Conservation (phyloP, 35 echinoderm and acorn worm genomes). For the Eucidaris tribuloides region DNA sequence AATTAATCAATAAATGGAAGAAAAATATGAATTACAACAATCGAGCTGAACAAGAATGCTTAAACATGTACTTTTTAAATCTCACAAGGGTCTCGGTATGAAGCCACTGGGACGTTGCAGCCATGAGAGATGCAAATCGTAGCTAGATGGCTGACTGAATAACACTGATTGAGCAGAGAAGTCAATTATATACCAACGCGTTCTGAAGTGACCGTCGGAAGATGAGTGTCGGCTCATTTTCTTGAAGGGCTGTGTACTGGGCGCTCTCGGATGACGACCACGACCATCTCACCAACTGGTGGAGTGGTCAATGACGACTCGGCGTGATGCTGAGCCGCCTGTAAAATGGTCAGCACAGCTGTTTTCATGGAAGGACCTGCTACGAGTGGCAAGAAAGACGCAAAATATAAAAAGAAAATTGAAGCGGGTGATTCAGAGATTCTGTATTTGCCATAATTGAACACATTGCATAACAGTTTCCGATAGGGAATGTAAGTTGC, state of each 20-base stretch:
- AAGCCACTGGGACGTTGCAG: no score
- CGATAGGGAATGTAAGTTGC: background rate
- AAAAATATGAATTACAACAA: background rate
- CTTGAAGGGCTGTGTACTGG: slow-evolving; percentile 58
- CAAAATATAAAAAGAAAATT: background rate
- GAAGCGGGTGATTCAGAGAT: background rate
- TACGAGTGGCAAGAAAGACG: background rate
- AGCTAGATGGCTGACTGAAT: background rate
- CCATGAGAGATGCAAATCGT: background rate
- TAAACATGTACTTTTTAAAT: background rate
- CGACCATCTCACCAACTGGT: background rate
- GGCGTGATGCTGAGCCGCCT: background rate
- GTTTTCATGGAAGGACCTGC: slow-evolving; percentile 29
- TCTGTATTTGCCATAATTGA: background rate
- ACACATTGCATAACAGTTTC: background rate
- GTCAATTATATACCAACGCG: slow-evolving; percentile 1
- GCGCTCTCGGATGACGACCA: slow-evolving; percentile 75
- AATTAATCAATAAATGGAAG: no score
- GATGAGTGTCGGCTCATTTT: slow-evolving; percentile 34
- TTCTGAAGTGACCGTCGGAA: slow-evolving; percentile 62
- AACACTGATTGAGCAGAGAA: background rate
- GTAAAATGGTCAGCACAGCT: background rate
- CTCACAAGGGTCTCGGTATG: background rate
- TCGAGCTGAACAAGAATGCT: background rate
- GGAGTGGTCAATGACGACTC: background rate